Evolutionary conservation across 2,797 vertebrate species (phyloP), one percentile per base, ranked within the genome.

Genomic region (Anguilla anguilla): DNA sequence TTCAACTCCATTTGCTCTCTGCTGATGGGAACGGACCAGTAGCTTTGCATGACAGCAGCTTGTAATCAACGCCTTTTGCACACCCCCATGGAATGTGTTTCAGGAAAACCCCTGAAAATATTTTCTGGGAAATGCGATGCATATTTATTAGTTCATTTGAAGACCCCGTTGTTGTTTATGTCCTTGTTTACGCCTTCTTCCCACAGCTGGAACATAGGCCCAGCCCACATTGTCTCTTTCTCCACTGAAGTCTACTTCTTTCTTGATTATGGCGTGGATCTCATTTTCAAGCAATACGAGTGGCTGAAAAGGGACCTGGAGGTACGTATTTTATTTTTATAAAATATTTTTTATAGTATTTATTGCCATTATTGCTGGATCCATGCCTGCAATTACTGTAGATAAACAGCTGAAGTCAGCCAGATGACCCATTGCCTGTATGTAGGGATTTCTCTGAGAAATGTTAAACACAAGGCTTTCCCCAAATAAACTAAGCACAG

Each of bases 201-300:
- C 31, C 83, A 6, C 93, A 98, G 97, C 94, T 98, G 97, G 97
- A 96, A 98, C 86, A 84, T 97, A 43, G 97, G 97, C 22, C 94
- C 97, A 0, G 97, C 95, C 0, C 98, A 98, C 91, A 96, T 98
- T 93, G 94, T 98, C 93, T 97, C 97, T 57, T 93, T 98, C 90
- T 98, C 97, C 92, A 98, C 97, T 0, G 97, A 98, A 91, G 97
- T 98, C 3, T 98, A 98, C 89, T 98, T 98, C 95, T 98, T 95
- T 88, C 94, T 96, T 0, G 85, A 95, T 0, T 98, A 94, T 0
- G 97, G 97, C 43, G 89, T 77, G 88, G 96, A 97, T 51, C 94
- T 98, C 82, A 93, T 98, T 69, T 96, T 96, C 87, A 94, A 92
- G 89, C 97, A 98, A 91, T 97, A 97, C 5, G 92, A 93, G 61